Evolutionary conservation across 1,140 invertebrate species (phyloP), one percentile per base, ranked within the genome.

Genomic region (Scylla paramamosain): DNA sequence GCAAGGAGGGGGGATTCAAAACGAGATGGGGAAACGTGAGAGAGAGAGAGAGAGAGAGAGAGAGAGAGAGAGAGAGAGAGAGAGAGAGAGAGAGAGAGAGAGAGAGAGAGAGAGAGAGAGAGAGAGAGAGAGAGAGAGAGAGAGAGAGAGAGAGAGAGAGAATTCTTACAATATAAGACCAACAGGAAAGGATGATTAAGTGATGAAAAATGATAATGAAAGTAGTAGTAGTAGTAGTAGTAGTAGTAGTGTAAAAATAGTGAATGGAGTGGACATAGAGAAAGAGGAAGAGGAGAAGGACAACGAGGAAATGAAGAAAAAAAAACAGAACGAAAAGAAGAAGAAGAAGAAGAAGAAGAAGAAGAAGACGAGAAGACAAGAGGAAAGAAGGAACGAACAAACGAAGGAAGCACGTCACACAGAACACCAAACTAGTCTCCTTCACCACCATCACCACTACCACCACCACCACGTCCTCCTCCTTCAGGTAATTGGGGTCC

Each of bases 41-140:
- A 92, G 90, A 67, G 89, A 67, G 90, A 92, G 46, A 92, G 90
- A 92, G 89, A 91, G 89, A 91, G 89, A 91, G 89, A 91, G 89
- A 91, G 89, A 91, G 89, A 48, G 39, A 91, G 48, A 87, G 89
- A 88, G 86, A 88, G 86, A 88, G 86, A 88, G 86, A 88, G 84
- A 87, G 84, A 46, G 39, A 87, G 31, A 87, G 31, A 20, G 31
- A 86, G 31, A 32, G n/a, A 29, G 83, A 84, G 31, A 84, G 83
- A 84, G 31, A 84, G 31, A 29, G 83, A 32, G 83, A 32, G 83
- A 84, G 31, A 84, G 83, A 84, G 83, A 84, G 83, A 84, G 83
- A 84, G 83, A 84, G 83, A 28, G 83, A 84, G 83, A 84, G 83
- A 84, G 83, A 84, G 83, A 84, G 83, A 84, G 83, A 84, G 83